Evolutionary conservation across 2,797 vertebrate species (phyloP).

Genomic region (Megaceryle alcyon): DNA sequence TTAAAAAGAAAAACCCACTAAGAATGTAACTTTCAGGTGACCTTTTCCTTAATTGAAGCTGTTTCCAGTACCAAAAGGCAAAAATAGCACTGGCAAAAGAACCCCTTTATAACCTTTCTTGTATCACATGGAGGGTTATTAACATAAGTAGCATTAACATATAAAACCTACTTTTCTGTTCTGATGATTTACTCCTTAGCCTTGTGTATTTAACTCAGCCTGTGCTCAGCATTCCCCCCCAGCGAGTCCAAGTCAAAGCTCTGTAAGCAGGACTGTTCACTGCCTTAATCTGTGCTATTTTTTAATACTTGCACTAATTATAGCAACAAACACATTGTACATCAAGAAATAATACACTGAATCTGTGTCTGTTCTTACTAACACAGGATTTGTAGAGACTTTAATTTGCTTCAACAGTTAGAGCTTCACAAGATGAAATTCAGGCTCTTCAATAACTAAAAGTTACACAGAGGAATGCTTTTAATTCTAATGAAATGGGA

Average conservation of each 20-base stretch:
- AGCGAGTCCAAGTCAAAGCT: not conserved
- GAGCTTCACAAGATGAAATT: not conserved
- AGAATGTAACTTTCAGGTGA: not conserved
- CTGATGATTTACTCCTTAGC: not conserved
- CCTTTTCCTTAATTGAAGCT: not conserved
- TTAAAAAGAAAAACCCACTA: not conserved
- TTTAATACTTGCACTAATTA: not conserved
- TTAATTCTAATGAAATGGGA: not conserved
- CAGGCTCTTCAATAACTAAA: not conserved
- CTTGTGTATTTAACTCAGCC: not conserved
- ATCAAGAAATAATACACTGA: not conserved
- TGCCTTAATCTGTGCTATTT: not conserved
- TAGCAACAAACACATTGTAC: not conserved
- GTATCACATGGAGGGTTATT: not conserved
- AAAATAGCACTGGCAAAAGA: not conserved
- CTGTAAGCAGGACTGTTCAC: not conserved
- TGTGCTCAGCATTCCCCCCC: not conserved
- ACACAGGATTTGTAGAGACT: not conserved
- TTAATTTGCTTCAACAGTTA: not conserved
- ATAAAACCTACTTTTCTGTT: not conserved
- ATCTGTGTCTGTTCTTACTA: not conserved
- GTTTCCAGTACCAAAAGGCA: not conserved
- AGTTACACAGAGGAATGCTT: not conserved
- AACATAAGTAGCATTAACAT: slow-evolving; percentile 23
- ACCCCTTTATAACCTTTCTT: not conserved